Evolutionary conservation across 2,888 invertebrate genomes (phyloP), one percentile per base, ranked within the genome.

Genomic region (Subacronicta megacephala): DNA sequence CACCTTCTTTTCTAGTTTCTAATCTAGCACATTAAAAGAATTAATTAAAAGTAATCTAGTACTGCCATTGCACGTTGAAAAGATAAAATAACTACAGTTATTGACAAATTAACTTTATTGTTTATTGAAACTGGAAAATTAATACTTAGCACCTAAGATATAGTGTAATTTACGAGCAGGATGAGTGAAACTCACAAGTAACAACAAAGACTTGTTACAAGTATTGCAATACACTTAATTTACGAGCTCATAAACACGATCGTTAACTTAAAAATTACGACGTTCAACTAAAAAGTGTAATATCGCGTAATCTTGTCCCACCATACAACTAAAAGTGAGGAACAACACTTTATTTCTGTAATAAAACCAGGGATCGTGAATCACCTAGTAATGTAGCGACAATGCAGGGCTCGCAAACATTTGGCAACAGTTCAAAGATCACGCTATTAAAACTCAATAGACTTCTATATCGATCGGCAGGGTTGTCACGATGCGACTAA

Each of bases 371-470:
- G 49, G 41, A 43, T 64, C 58, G 73, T 81, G 81, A 84, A 81
- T 80, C 77, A 82, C 47, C 49, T 18, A 62, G 76, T 80, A 77
- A 76, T 78, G 77, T 70, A 78, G 61, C 63, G 57, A 62, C 60
- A 58, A 63, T 59, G 43, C 53, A 65, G 58, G 76, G 76, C 75
- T 80, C 69, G 72, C 66, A 49, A 86, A 87, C 85, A 88, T 89
- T 89, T 84, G 86, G 86, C 83, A 90, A 92, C 65, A 78, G 90
- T 84, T 90, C 92, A 92, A 78, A 91, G 92, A 87, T 89, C 92
- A 87, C 78, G 83, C 83, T 88, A 92, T 92, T 89, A 89, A 90
- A 90, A 88, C 80, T 84, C 82, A 81, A 89, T 88, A 82, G 85
- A 88, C 87, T 88, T 84, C 88, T 83, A 83, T 84, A 82, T 85